Evolutionary conservation across 2,888 invertebrate genomes (phyloP), one percentile per base, ranked within the genome.

Genomic region (Lacanobia oleracea): DNA sequence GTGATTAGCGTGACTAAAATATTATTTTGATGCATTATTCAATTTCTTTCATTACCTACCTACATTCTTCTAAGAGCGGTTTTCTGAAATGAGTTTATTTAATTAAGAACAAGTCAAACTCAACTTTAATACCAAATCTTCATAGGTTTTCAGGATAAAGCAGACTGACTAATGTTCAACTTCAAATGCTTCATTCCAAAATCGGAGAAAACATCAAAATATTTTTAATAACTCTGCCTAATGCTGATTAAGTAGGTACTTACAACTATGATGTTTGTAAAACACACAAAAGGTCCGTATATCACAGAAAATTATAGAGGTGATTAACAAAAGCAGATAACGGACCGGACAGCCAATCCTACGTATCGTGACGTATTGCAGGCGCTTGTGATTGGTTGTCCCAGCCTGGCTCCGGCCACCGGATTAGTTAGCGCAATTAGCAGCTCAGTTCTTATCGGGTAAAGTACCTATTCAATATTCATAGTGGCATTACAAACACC

Each of bases 341-440:
- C 68, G 37, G 5, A 45, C 1, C 40, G 18, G 23, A 18, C 12
- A 74, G 59, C 80, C 80, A 80, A 80, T 80, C 83, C 75, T 23
- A 53, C 16, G 43, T 21, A 57, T 60, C 9, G 48, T 83, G 83
- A 80, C 80, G 75, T 79, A 74, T 56, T 67, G 59, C 18, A 57
- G 50, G 14, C 53, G 60, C n/a, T 27, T 45, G 60, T 51, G 60
- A 80, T 80, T 80, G 80, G 80, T 10, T 51, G 14, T 21, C 23
- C 8, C 7, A 50, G 56, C 54, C 59, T 40, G 57, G 72, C 79
- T 71, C 50, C 79, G 72, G 40, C 56, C 77, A 71, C 67, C 43
- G 67, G 82, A 82, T 79, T 79, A 82, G 79, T 57, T 72, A 50
- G 50, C 65, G 65, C 67, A 80, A 80, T 83, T 83, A 83, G 56